These are phyloP conservation scores for Rhingia campestris DNA, from an alignment of 2,888 invertebrate genomes.

Conservation along the genomic window DNA sequence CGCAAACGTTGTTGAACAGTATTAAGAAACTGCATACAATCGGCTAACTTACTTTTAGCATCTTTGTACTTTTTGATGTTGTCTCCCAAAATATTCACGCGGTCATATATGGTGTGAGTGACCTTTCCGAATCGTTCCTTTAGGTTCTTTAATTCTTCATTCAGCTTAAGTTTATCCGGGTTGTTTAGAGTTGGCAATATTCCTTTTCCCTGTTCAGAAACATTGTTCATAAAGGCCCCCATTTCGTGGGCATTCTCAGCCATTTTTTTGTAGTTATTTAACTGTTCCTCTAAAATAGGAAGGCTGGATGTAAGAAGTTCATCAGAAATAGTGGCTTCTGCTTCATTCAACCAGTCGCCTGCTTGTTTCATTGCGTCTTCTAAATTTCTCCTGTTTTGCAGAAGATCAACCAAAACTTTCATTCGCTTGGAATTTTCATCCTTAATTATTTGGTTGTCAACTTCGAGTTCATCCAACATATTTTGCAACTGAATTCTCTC, in stretches of 20 bases:
- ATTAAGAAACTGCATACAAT: constrained; percentile 90
- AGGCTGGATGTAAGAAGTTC: constrained; percentile 91
- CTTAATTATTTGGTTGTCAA: constrained; percentile 88
- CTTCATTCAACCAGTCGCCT: constrained; percentile 94
- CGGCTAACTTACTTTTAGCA: constrained; percentile 90
- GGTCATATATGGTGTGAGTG: constrained; percentile 89
- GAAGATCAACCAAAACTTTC: constrained; percentile 87
- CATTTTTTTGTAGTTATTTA: constrained; percentile 92
- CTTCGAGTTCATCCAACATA: constrained; percentile 87
- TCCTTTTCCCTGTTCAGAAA: constrained; percentile 90
- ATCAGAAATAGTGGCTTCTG: constrained; percentile 92
- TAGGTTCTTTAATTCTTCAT: constrained; percentile 90
- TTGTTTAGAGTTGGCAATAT: constrained; percentile 91
- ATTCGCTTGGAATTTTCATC: constrained; percentile 89
- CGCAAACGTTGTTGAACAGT: constrained; percentile 92
- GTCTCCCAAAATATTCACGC: constrained; percentile 88
- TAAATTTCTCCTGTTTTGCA: constrained; percentile 91
- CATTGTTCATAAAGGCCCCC: constrained; percentile 88
- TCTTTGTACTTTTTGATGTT: constrained; percentile 92
- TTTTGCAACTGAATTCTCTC: constrained; percentile 87
- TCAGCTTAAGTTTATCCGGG: constrained; percentile 92
- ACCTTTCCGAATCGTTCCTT: constrained; percentile 91
- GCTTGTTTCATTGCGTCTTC: constrained; percentile 92
- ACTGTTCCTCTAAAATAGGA: constrained; percentile 92
- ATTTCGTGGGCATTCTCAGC: constrained; percentile 89